Percentiles rank a stretch among this genome's conserved stretches.
These are phyloP conservation scores for Heliconius hermathena DNA, from an alignment of 1,140 invertebrate genomes.

Conservation along the genomic window DNA sequence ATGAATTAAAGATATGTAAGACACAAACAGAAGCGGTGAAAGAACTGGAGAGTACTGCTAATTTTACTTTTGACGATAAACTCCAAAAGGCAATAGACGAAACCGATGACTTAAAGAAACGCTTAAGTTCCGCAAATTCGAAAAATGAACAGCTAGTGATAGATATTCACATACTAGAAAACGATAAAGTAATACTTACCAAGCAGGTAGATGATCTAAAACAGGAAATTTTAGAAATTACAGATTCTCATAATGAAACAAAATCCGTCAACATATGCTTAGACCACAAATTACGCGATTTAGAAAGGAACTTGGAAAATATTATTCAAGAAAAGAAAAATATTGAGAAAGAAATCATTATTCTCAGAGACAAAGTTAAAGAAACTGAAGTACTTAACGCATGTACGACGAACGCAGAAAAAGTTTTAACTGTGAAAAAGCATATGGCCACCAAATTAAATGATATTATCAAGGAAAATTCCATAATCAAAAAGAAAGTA, in stretches of 20 bases:
- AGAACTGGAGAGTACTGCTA: constrained; percentile 60
- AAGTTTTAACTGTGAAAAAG: constrained; percentile 42
- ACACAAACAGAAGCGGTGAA: constrained; percentile 62
- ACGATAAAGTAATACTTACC: constrained; percentile 75
- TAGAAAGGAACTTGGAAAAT: constrained; percentile 55
- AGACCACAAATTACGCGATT: constrained; percentile 57
- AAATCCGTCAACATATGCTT: constrained; percentile 52
- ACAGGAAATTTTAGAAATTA: constrained; percentile 49
- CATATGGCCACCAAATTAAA: constrained; percentile 43
- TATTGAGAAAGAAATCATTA: constrained; percentile 51
- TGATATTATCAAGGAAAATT: constrained; percentile 49
- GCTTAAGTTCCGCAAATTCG: constrained; percentile 56
- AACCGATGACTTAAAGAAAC: constrained; percentile 70
- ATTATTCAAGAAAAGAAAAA: constrained; percentile 56
- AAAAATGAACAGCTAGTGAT: constrained; percentile 76
- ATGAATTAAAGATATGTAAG: constrained; percentile 67
- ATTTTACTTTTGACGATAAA: constrained; percentile 58
- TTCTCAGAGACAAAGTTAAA: constrained; percentile 56
- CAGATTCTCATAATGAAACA: constrained; percentile 52
- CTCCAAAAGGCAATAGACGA: constrained; percentile 61
- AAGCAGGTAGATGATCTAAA: constrained; percentile 72
- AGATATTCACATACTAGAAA: constrained; percentile 74
- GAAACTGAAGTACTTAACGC: constrained; percentile 42
- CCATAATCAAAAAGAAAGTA: constrained; percentile 45
- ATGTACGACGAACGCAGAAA: constrained; percentile 44